Conservation (phyloP, 2,888 invertebrate species). For the Apoderus coryli region DNA sequence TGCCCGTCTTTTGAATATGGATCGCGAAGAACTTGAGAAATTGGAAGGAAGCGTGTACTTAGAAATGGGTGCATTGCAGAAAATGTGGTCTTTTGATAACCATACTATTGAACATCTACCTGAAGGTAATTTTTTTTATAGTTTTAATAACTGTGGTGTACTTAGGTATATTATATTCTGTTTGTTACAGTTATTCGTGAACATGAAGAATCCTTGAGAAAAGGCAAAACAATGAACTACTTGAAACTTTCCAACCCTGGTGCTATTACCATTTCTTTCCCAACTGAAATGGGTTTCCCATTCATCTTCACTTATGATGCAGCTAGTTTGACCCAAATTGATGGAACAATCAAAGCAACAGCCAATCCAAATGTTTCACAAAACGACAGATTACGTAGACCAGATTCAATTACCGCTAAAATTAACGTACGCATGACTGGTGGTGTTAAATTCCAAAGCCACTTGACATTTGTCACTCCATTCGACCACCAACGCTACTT, state of each 20-base stretch:
- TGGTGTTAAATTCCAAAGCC: slow-evolving; percentile 42
- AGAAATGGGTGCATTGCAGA: slow-evolving; percentile 33
- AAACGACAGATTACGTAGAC: slow-evolving; percentile 23
- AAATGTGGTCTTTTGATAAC: slow-evolving; percentile 40
- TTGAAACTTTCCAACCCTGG: slow-evolving; percentile 44
- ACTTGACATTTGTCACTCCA: slow-evolving; percentile 49
- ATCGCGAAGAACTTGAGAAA: slow-evolving; percentile 36
- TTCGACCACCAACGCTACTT: slow-evolving; percentile 41
- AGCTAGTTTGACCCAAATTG: slow-evolving; percentile 40
- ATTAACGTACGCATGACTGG: slow-evolving; percentile 37
- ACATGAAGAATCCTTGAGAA: slow-evolving; percentile 30
- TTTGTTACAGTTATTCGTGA: slow-evolving; percentile 28
- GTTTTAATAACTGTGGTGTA: too few relatives aligned
- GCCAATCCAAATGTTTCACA: slow-evolving; percentile 28
- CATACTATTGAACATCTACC: slow-evolving; percentile 37
- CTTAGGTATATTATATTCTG: neutral
- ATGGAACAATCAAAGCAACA: slow-evolving; percentile 35
- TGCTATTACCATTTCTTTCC: slow-evolving; percentile 49
- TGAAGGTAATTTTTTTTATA: slow-evolving; percentile 19
- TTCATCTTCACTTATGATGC: slow-evolving; percentile 47
- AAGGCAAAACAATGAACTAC: slow-evolving; percentile 40
- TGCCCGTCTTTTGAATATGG: slow-evolving; percentile 41
- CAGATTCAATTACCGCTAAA: slow-evolving; percentile 32
- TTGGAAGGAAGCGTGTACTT: slow-evolving; percentile 41
- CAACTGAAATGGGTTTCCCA: slow-evolving; percentile 56